Percentiles rank a stretch among this genome's conserved stretches.
These are phyloP conservation scores for Chelonoidis abingdonii DNA, from an alignment of 2,113 vertebrate genomes.

Conservation along the genomic window DNA sequence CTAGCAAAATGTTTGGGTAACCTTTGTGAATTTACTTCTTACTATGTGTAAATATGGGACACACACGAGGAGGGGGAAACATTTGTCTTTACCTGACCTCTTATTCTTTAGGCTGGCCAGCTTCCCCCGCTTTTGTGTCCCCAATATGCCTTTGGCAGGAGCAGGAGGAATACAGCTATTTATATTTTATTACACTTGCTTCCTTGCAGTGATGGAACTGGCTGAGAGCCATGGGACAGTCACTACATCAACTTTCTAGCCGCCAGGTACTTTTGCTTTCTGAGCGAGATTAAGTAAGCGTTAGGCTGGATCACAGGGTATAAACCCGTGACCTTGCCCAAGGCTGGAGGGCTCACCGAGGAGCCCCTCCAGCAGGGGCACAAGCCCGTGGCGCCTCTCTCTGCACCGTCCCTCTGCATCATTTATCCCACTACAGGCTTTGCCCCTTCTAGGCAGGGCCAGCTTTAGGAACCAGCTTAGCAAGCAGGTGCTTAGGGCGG, in stretches of 20 bases:
- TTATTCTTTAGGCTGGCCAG: background rate
- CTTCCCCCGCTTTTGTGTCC: background rate
- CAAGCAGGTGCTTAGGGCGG: too few relatives aligned
- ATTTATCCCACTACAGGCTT: too few relatives aligned
- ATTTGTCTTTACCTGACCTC: too few relatives aligned
- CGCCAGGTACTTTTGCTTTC: too few relatives aligned
- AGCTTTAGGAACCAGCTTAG: too few relatives aligned
- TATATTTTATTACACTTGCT: too few relatives aligned
- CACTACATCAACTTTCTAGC: too few relatives aligned
- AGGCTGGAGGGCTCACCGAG: background rate
- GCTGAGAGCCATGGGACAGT: too few relatives aligned
- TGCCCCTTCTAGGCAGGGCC: too few relatives aligned
- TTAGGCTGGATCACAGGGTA: background rate
- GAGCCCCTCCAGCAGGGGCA: background rate
- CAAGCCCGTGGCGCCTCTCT: background rate
- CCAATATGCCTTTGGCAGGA: background rate
- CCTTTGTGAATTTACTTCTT: background rate
- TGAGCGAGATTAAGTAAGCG: background rate
- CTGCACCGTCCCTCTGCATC: too few relatives aligned
- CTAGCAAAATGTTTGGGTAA: background rate
- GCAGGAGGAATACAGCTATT: too few relatives aligned
- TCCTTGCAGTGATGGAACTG: background rate
- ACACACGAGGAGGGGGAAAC: too few relatives aligned
- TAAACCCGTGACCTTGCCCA: background rate
- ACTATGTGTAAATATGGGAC: background rate